Conservation (phyloP, 2,113 vertebrate genomes). For the Steatornis caripensis region DNA sequence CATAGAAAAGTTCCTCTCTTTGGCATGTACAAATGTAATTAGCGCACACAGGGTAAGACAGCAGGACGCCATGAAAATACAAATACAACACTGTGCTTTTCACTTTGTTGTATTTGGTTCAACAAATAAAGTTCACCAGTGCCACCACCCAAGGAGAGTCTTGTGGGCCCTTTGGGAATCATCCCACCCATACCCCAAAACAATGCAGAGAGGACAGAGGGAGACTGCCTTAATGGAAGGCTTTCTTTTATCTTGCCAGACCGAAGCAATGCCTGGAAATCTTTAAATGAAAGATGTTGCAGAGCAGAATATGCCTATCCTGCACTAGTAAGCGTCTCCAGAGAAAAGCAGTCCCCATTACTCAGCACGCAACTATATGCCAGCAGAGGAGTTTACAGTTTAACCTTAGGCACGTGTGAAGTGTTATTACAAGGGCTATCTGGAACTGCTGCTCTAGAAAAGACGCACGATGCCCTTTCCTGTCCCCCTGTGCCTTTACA, state of each 20-base stretch:
- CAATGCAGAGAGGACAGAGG: neutral
- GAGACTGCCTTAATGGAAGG: neutral
- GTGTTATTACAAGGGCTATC: neutral
- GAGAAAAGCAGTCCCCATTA: neutral
- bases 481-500: neutral
- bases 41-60: neutral
- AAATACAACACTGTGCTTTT: neutral
- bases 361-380: neutral
- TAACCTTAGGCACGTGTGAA: neutral
- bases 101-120: neutral
- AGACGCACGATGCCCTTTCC: neutral
- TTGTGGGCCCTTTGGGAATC: neutral
- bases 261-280: neutral
- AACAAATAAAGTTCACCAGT: neutral
- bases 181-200: neutral
- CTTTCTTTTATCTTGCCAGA: neutral
- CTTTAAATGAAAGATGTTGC: neutral
- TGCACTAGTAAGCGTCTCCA: neutral
- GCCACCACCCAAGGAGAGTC: neutral
- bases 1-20: neutral
- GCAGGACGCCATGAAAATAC: neutral
- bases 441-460: neutral
- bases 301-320: neutral
- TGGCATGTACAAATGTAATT: neutral
- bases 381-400: neutral